A percentile compares a stretch with the other conserved stretches of the same genome.
Evolutionary conservation across 2,113 vertebrate species (phyloP).

Genomic region (Gymnorhina tibicen): DNA sequence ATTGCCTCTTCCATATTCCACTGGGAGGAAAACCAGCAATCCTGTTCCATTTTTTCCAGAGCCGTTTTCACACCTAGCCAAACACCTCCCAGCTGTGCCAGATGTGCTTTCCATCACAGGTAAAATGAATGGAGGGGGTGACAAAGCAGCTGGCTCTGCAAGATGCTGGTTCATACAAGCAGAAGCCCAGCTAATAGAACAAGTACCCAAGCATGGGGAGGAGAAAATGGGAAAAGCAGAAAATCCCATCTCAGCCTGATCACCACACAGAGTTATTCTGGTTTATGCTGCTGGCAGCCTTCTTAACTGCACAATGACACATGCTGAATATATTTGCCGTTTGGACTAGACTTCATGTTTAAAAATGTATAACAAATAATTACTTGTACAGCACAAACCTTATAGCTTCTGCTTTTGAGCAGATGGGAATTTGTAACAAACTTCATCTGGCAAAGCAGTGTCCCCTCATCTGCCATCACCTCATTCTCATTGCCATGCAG

Average conservation of each 20-base stretch:
- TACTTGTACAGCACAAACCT: slow-evolving; percentile 24
- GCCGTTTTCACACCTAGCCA: not conserved
- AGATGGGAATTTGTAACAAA: slow-evolving; percentile 35
- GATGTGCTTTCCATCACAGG: not conserved
- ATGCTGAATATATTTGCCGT: not conserved
- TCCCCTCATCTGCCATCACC: slow-evolving; percentile 11
- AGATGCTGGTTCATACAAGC: not conserved
- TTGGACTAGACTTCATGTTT: slow-evolving; percentile 11
- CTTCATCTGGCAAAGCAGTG: slow-evolving; percentile 16
- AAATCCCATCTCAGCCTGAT: not conserved
- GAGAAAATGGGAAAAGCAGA: not conserved
- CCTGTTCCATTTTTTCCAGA: not conserved
- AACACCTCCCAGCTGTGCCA: not conserved
- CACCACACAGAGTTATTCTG: not conserved
- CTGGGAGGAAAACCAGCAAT: not conserved
- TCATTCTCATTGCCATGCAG: not conserved
- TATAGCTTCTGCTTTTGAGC: slow-evolving; percentile 20
- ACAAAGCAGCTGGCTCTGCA: not conserved
- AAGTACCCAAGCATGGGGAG: accelerated
- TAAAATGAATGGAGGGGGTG: not conserved
- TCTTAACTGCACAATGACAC: not conserved
- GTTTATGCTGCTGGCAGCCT: slow-evolving; percentile 24
- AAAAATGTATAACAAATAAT: slow-evolving; percentile 40
- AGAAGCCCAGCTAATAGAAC: not conserved
- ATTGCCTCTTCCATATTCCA: not conserved